These are phyloP conservation scores for Nowickia ferox DNA, from an alignment of 2,888 invertebrate species.

Conservation along the genomic window DNA sequence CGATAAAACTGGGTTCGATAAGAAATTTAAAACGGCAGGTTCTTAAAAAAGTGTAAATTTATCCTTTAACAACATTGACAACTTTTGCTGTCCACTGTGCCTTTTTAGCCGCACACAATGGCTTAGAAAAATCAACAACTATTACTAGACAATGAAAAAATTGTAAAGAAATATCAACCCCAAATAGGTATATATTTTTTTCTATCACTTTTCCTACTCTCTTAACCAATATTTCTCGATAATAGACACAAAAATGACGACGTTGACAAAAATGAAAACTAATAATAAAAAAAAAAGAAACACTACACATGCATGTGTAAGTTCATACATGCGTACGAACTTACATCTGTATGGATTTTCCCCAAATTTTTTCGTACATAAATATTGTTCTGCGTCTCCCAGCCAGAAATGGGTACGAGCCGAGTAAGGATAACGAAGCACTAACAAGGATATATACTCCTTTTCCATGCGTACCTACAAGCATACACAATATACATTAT, in stretches of 20 bases:
- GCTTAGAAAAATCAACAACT: slow-evolving; percentile 43
- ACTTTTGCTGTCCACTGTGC: slow-evolving; percentile 39
- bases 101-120: background rate
- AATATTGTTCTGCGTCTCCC: slow-evolving; percentile 40
- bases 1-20: too few species aligned
- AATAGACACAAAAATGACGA: slow-evolving; percentile 62
- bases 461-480: background rate
- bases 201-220: slow-evolving; percentile 5
- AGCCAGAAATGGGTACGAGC: slow-evolving; percentile 28
- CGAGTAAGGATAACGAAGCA: slow-evolving; percentile 63
- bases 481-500: too few species aligned
- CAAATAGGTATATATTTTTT: slow-evolving; percentile 9
- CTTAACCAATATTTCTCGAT: slow-evolving; percentile 34
- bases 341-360: slow-evolving; percentile 15
- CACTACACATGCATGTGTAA: background rate
- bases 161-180: slow-evolving; percentile 51
- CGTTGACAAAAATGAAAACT: slow-evolving; percentile 55
- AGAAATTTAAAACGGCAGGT: too few species aligned
- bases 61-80: too few species aligned
- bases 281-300: background rate
- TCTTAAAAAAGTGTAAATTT: too few species aligned
- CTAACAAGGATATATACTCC: slow-evolving; percentile 55
- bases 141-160: slow-evolving; percentile 40
- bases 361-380: slow-evolving; percentile 39
- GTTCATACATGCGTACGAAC: background rate